Conservation (phyloP, 2,888 invertebrate species). For the Resseliella maxima region DNA sequence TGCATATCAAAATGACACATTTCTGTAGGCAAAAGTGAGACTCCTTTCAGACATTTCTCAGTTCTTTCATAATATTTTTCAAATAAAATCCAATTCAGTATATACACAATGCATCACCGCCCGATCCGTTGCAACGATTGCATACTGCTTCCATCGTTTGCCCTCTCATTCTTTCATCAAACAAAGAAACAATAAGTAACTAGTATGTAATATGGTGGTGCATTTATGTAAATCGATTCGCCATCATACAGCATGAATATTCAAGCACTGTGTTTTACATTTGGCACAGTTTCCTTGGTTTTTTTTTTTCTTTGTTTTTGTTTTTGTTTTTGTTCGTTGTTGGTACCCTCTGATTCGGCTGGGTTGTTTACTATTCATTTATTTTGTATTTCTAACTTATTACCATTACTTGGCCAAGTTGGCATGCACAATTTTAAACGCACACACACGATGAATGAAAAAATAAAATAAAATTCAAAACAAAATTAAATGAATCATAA, state of each 20-base stretch:
- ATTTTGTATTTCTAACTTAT: not conserved
- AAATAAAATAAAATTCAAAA: too few species aligned
- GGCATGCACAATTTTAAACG: not conserved
- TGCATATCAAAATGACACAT: not conserved
- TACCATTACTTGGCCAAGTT: not conserved
- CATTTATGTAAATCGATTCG: conserved; percentile 11
- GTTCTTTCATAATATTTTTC: not conserved
- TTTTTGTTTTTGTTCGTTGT: not conserved
- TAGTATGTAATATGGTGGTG: not conserved
- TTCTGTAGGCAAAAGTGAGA: not conserved
- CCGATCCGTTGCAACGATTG: too few species aligned
- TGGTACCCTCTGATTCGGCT: not conserved
- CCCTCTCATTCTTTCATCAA: not conserved
- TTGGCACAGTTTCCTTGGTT: not conserved
- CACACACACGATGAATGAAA: not conserved
- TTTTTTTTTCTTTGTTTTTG: not conserved
- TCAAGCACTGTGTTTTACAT: not conserved
- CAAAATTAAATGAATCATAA: too few species aligned
- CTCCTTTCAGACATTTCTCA: not conserved
- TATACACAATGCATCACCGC: not conserved
- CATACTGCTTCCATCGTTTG: too few species aligned
- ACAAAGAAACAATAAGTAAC: not conserved
- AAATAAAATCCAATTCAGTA: not conserved
- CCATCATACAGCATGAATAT: not conserved
- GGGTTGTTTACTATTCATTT: not conserved